These are phyloP conservation scores for Onychomys torridus DNA, from an alignment of 2,797 vertebrate species.

Conservation along the genomic window DNA sequence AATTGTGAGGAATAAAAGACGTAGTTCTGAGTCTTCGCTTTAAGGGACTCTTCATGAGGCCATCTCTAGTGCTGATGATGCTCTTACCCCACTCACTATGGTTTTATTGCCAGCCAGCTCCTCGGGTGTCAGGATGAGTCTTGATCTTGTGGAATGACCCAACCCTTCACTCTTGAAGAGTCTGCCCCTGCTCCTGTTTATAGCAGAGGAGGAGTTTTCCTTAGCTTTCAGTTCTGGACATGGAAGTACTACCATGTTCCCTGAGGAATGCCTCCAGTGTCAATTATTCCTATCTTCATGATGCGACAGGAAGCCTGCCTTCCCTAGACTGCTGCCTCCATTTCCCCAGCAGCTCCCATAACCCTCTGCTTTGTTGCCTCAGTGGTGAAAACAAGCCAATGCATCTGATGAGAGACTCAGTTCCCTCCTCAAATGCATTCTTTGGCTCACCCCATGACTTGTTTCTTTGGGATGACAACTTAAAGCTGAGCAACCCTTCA, in stretches of 20 bases:
- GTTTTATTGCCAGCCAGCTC: neutral
- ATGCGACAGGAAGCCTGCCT: neutral
- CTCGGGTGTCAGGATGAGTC: neutral
- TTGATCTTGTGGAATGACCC: neutral
- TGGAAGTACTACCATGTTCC: neutral
- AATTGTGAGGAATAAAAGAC: neutral
- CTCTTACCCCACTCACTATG: neutral
- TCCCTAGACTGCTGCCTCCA: neutral
- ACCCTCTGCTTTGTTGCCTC: neutral
- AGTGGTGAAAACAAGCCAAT: neutral
- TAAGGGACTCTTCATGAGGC: neutral
- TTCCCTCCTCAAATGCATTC: neutral
- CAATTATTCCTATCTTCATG: neutral
- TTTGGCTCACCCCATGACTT: neutral
- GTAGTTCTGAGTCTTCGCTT: neutral
- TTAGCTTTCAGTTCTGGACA: neutral
- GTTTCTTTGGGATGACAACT: neutral
- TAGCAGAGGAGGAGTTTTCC: neutral
- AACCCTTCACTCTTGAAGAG: neutral
- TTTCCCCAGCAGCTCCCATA: neutral
- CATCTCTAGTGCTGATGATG: neutral
- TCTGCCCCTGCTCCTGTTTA: neutral
- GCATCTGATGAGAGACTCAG: neutral
- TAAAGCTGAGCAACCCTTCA: neutral
- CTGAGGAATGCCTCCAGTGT: neutral